A percentile compares a stretch with the other conserved stretches of the same genome.
Conservation (phyloP, 2,888 invertebrate genomes). For the Sisyra terminalis region DNA sequence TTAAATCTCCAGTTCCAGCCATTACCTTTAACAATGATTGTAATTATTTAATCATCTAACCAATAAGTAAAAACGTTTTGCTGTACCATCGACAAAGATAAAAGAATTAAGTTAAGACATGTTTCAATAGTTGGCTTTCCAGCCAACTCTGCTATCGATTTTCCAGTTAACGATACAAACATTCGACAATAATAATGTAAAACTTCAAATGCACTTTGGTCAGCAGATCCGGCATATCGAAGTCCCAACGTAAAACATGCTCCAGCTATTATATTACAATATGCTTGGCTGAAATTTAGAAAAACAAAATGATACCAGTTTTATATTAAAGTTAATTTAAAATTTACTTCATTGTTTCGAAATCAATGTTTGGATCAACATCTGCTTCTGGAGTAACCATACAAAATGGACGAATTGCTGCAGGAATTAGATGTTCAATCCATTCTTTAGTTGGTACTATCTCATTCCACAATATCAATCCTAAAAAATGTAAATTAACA, state of each 20-base stretch:
- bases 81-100: constrained; percentile 70
- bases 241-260: constrained; percentile 88
- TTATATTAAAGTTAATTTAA: constrained; percentile 8
- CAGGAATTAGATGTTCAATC: constrained; percentile 70
- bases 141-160: constrained; percentile 68
- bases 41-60: background rate
- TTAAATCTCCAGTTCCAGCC: constrained; percentile 85
- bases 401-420: constrained; percentile 56
- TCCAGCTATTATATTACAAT: constrained; percentile 90
- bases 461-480: constrained; percentile 76
- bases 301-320: background rate
- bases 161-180: constrained; percentile 48
- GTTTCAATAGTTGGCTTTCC: constrained; percentile 83
- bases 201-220: constrained; percentile 62
- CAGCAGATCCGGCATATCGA: constrained; percentile 84
- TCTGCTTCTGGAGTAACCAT: constrained; percentile 55
- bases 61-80: background rate
- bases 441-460: constrained; percentile 68
- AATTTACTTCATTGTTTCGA: constrained; percentile 81
- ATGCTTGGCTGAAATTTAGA: constrained; percentile 60
- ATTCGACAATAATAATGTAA: constrained; percentile 55
- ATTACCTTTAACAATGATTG: constrained; percentile 43
- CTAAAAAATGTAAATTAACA: constrained; percentile 21
- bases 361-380: constrained; percentile 49
- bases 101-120: constrained; percentile 65